Percentiles rank a stretch among this genome's conserved stretches.
Conservation (phyloP, 2,888 invertebrate genomes). For the Drosophila mimetica region DNA sequence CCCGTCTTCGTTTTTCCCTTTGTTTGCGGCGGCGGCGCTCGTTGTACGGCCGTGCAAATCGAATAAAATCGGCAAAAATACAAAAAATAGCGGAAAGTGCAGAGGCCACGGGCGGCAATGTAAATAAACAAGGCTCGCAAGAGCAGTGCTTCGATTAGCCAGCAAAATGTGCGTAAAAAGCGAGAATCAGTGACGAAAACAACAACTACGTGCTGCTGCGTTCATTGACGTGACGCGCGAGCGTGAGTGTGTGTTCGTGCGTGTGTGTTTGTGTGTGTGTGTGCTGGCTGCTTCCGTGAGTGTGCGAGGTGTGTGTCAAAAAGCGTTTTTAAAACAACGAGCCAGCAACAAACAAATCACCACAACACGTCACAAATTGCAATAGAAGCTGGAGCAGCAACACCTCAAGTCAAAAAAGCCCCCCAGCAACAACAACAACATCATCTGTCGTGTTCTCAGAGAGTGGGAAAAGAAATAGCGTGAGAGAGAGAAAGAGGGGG, state of each 20-base stretch:
- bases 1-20: conserved; percentile 38
- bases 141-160: conserved; percentile 54
- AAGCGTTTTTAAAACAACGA: conserved; percentile 45
- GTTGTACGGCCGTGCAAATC: conserved; percentile 75
- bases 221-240: conserved; percentile 80
- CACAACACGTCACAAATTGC: conserved; percentile 48
- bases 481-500: conserved; percentile 24
- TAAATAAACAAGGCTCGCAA: conserved; percentile 67
- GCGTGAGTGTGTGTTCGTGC: conserved; percentile 56
- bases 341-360: conserved; percentile 64
- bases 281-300: conserved; percentile 45
- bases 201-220: conserved; percentile 68
- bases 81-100: conserved; percentile 58
- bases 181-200: conserved; percentile 64
- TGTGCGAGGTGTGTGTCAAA: conserved; percentile 60
- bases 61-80: conserved; percentile 57
- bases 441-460: conserved; percentile 36
- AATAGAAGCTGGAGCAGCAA: conserved; percentile 32
- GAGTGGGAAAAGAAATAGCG: conserved; percentile 2
- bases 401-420: conserved; percentile 26
- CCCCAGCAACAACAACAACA: conserved; percentile 28
- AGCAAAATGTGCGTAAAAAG: conserved; percentile 73
- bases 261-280: conserved; percentile 49
- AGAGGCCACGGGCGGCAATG: conserved; percentile 60
- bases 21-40: conserved; percentile 78